phyloP scores from a whole-genome alignment of 2,888 invertebrate genomes.

The Trilocha varians region DNA sequence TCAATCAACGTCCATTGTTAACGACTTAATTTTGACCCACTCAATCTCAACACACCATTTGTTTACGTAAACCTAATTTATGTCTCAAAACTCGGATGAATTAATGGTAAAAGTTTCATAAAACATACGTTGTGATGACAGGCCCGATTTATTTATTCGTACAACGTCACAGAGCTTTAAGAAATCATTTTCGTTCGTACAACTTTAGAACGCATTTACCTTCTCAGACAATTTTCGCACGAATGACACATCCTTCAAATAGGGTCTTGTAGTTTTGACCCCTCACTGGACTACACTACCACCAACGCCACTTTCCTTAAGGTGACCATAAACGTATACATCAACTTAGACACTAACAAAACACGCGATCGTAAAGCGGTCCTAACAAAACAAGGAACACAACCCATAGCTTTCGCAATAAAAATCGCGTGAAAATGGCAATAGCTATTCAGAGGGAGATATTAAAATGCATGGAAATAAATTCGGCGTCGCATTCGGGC shows the following conservation, averaged over 20 bases:
- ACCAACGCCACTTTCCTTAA: too few relatives aligned
- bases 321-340: too few relatives aligned
- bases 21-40: constrained; percentile 65
- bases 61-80: background rate
- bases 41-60: constrained; percentile 28
- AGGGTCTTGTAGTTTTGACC: too few relatives aligned
- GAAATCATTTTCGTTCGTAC: too few relatives aligned
- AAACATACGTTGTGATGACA: too few relatives aligned
- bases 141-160: too few relatives aligned
- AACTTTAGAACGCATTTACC: too few relatives aligned
- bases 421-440: constrained; percentile 70
- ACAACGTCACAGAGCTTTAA: too few relatives aligned
- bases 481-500: constrained; percentile 75
- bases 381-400: constrained; percentile 54
- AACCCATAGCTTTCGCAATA: constrained; percentile 58
- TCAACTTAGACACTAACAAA: too few relatives aligned
- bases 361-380: constrained; percentile 50
- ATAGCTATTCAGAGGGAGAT: constrained; percentile 72
- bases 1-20: constrained; percentile 63
- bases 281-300: too few relatives aligned
- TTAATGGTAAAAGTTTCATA: background rate
- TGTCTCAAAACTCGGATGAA: background rate
- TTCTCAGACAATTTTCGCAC: too few relatives aligned
- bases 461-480: constrained; percentile 75
- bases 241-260: too few relatives aligned